Percentiles rank a stretch among this genome's conserved stretches.
Conservation (phyloP, 2,797 vertebrate species). For the Allobates femoralis region DNA sequence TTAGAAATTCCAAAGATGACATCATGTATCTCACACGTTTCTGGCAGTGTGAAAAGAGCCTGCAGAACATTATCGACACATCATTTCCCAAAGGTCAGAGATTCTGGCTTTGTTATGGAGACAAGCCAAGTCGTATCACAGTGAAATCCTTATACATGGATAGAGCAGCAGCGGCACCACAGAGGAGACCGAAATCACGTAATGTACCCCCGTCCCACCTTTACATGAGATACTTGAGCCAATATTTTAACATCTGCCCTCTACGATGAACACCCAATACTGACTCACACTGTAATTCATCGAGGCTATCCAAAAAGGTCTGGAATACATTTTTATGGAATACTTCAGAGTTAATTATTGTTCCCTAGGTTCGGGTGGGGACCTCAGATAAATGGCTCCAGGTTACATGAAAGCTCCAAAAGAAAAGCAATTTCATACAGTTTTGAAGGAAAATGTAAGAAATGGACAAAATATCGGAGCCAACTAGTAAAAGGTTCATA, state of each 20-base stretch:
- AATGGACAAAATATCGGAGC: neutral
- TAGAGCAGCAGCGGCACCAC: neutral
- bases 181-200: neutral
- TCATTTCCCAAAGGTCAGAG: constrained; percentile 6
- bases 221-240: neutral
- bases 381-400: constrained; percentile 29
- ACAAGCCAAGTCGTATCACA: neutral
- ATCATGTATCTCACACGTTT: constrained; percentile 30
- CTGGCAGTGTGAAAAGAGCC: constrained; percentile 6
- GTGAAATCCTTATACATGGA: neutral
- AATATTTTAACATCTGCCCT: constrained; percentile 19
- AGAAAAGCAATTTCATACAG: neutral
- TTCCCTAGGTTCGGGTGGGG: constrained; percentile 52
- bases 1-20: constrained; percentile 34
- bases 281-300: constrained; percentile 46
- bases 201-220: neutral
- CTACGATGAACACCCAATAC: constrained; percentile 36
- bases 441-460: neutral
- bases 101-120: constrained; percentile 4
- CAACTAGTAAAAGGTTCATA: neutral
- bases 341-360: constrained; percentile 53
- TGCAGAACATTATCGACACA: constrained; percentile 31
- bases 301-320: constrained; percentile 10
- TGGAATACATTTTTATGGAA: constrained; percentile 39
- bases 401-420: neutral